phyloP scores from a whole-genome alignment of 2,888 invertebrate genomes.

The Slavum lentiscoides region DNA sequence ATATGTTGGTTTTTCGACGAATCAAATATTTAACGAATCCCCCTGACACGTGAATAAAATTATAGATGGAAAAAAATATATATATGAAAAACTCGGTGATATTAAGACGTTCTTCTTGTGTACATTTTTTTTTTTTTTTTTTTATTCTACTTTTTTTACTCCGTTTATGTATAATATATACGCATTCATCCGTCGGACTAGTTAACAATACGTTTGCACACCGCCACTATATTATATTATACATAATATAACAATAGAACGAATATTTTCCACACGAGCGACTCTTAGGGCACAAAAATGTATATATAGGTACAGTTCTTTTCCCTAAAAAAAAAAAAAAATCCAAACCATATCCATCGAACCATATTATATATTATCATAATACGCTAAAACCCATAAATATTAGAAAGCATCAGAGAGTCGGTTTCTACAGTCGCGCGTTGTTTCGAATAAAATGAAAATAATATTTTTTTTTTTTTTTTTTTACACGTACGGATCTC shows the following conservation, averaged over 20 bases:
- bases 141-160: too few relatives aligned
- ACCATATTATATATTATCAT: background rate
- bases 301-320: background rate
- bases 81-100: slow-evolving; percentile 19
- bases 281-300: slow-evolving; percentile 18
- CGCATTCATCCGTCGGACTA: slow-evolving; percentile 42
- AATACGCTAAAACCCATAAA: slow-evolving; percentile 1
- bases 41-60: slow-evolving; percentile 7
- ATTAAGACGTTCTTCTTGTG: slow-evolving; percentile 17
- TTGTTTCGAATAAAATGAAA: too few relatives aligned
- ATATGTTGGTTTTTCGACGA: slow-evolving; percentile 39
- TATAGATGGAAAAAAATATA: background rate
- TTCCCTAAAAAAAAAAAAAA: slow-evolving; percentile 32
- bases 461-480: too few relatives aligned
- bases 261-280: slow-evolving; percentile 46
- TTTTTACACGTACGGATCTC: too few relatives aligned
- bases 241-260: slow-evolving; percentile 30
- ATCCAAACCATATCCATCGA: slow-evolving; percentile 10
- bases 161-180: background rate
- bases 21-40: slow-evolving; percentile 24
- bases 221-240: background rate
- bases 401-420: slow-evolving; percentile 26
- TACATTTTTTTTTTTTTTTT: background rate
- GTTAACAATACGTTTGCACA: slow-evolving; percentile 14
- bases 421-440: background rate